Evolutionary conservation across 2,888 invertebrate genomes (phyloP), one percentile per base, ranked within the genome.

Genomic region (Danaus chrysippus): DNA sequence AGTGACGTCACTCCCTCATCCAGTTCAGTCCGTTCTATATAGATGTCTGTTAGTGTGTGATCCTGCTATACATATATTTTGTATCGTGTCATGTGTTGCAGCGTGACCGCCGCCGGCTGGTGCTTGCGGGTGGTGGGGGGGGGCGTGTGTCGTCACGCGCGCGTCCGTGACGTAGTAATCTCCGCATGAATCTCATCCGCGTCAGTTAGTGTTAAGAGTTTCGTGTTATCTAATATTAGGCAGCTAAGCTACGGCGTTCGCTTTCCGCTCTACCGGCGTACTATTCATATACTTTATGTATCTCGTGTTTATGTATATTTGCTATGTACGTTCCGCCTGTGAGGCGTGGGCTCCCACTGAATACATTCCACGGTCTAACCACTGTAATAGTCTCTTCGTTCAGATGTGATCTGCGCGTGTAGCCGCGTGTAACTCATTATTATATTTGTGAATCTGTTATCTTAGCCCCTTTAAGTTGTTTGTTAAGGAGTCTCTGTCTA

Each of bases 401-500:
- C 86, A 82, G 88, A 87, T 88, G 73, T 83, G 82, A 87, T 87
- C 87, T 87, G 85, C 23, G 23, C 6, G 23, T 3, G 3, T 34
- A 0, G 23, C 23, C 23, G 23, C 6, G 23, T 71, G 73, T 58
- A 52, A 53, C 77, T 76, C 77, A 82, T 83, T 83, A 83, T 81
- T 67, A 73, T 83, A 84, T 81, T 86, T 86, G 87, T 86, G 76
- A 79, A 87, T 87, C 88, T 89, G 90, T 91, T 91, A 87, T 85
- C 66, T 77, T 84, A 84, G 81, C 82, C 87, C 84, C 81, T 81
- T 86, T 88, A 78, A 89, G 88, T 91, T 91, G 81, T 84, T 88
- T 86, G 89, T 91, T 90, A 87, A 87, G 87, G 79, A 86, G 81
- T 87, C 86, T 89, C 87, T 89, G 86, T 88, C 87, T 89, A 88